Evolutionary conservation across 2,113 vertebrate species (phyloP), one percentile per base, ranked within the genome.

Genomic region (Sphaerodactylus townsendi): DNA sequence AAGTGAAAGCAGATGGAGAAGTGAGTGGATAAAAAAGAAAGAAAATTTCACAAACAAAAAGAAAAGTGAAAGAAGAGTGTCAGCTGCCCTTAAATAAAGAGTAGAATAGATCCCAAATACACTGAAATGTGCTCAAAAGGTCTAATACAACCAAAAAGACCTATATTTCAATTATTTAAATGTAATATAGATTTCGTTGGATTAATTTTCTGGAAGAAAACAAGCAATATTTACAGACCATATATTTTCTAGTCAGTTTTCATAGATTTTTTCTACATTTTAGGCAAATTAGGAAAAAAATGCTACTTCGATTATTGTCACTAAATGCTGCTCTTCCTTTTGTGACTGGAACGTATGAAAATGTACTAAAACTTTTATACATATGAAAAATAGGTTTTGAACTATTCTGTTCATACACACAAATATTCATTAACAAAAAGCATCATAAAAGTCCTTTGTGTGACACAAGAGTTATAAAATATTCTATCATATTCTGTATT

Each of bases 1-100:
- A 99, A 99, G 98, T 98, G 96, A 98, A 98, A 98, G 98, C 98
- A 99, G 98, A 99, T 98, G 98, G 96, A 97, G 96, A 97, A 97
- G 96, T 96, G 96, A 96, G 94, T 92, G 96, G 96, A 97, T 95
- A 95, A 96, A 94, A 95, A 82, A 82, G 69, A 90, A 91, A 94
- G 92, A 96, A 96, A 96, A 97, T 94, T 95, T 96, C 90, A 94
- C 96, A 97, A 97, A 96, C 94, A 96, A 95, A 97, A 96, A 97
- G 97, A 96, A 96, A 97, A 97, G 96, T 97, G 96, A 98, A 98
- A 98, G 97, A 98, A 98, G 94, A 98, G 97, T 98, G 97, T 98
- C 97, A 98, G 97, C 96, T 97, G 97, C 97, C 97, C 97, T 96
- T 96, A 98, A 97, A 98, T 95, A 94, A 97, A 97, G 95, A 97